Conservation (phyloP, 2,113 vertebrate species). For the Oplegnathus fasciatus region DNA sequence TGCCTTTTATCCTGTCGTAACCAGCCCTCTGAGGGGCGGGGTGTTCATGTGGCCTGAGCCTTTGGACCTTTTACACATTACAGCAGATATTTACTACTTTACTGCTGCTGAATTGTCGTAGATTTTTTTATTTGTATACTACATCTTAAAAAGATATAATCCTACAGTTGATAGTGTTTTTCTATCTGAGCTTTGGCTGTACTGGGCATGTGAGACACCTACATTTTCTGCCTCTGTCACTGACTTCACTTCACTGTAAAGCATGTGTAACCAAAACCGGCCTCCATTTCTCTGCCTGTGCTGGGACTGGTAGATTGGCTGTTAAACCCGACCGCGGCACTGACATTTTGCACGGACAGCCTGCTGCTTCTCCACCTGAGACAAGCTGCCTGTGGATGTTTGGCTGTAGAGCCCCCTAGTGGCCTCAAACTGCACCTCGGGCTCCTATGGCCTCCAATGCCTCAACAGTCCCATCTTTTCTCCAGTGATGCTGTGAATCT, state of each 20-base stretch:
- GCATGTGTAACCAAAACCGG: constrained; percentile 57
- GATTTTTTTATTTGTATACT: background rate
- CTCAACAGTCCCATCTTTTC: background rate
- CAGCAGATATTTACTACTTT: constrained; percentile 20
- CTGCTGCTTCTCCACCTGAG: constrained; percentile 30
- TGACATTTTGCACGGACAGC: constrained; percentile 11
- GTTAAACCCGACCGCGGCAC: background rate
- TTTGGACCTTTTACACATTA: background rate
- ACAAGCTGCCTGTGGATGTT: constrained; percentile 11
- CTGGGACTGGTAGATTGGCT: constrained; percentile 25
- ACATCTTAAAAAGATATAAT: background rate
- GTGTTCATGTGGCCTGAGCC: background rate
- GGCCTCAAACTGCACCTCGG: constrained; percentile 46
- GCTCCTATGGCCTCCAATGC: constrained; percentile 1
- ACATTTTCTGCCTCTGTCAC: constrained; percentile 25
- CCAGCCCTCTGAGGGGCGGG: background rate
- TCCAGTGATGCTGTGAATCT: constrained; percentile 31
- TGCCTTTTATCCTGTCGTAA: constrained; percentile 18
- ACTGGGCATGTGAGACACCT: constrained; percentile 41
- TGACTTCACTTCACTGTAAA: constrained; percentile 40
- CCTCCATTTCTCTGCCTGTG: constrained; percentile 24
- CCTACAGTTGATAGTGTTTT: background rate
- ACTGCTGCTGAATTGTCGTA: background rate
- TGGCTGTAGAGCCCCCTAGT: constrained; percentile 64
- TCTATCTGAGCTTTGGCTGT: constrained; percentile 47